These are phyloP conservation scores for Protodeltote pygarga DNA, from an alignment of 2,888 invertebrate genomes.

Conservation along the genomic window DNA sequence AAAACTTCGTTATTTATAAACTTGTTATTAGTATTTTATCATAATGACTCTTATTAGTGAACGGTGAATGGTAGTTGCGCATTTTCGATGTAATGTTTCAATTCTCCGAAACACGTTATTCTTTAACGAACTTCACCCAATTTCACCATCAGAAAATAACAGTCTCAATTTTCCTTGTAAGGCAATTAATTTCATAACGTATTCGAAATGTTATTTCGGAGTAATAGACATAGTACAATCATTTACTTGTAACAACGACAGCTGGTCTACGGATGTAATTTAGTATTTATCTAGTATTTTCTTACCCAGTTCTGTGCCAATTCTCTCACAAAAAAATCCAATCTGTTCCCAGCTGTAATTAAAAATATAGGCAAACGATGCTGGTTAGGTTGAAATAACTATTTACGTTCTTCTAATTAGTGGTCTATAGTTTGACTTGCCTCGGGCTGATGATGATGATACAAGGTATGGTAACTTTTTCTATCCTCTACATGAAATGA, in stretches of 20 bases:
- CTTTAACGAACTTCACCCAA: constrained; percentile 20
- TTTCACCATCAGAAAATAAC: constrained; percentile 18
- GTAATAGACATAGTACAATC: constrained; percentile 8
- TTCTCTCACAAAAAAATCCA: constrained; percentile 1
- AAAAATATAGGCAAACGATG: background rate
- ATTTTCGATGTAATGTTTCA: constrained; percentile 1
- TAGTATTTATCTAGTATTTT: background rate
- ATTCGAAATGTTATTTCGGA: background rate
- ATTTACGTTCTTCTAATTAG: too few species aligned
- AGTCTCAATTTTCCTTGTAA: constrained; percentile 32
- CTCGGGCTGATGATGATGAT: too few species aligned
- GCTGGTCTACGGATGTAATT: background rate
- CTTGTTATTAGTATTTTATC: too few species aligned
- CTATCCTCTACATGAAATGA: too few species aligned
- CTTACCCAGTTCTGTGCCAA: background rate
- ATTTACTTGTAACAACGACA: background rate
- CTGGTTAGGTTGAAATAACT: background rate
- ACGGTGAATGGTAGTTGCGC: background rate
- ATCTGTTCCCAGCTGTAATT: background rate
- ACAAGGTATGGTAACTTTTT: too few species aligned
- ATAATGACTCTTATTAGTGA: background rate
- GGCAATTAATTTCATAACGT: constrained; percentile 31
- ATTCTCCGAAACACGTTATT: constrained; percentile 14
- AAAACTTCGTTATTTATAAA: too few species aligned
- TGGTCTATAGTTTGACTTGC: too few species aligned